These are phyloP conservation scores for Tipula vernalis DNA, from an alignment of 2,888 invertebrate species.

Conservation along the genomic window DNA sequence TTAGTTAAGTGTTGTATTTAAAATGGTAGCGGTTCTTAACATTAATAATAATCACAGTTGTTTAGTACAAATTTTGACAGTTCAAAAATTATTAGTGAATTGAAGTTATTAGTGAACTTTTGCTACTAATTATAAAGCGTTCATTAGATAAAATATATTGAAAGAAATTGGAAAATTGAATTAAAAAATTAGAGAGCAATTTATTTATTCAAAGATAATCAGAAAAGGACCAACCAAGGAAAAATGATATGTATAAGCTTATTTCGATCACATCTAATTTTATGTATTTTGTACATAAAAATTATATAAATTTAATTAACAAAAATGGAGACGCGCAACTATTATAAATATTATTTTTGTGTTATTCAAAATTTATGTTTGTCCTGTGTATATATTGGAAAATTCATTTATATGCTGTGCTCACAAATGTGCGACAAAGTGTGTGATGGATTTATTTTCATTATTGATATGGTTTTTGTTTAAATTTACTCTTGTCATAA, in stretches of 20 bases:
- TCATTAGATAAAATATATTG: not conserved
- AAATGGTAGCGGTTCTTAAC: not conserved
- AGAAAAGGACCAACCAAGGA: not conserved
- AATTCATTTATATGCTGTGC: not conserved
- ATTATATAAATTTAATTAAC: not conserved
- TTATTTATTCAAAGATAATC: not conserved
- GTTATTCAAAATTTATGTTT: not conserved
- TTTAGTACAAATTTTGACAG: not conserved
- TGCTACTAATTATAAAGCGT: not conserved
- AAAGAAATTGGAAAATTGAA: not conserved
- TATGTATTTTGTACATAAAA: not conserved
- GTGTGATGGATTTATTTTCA: not conserved
- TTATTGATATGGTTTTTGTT: not conserved
- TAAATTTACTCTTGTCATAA: not conserved
- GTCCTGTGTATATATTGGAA: not conserved
- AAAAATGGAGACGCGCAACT: not conserved
- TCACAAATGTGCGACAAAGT: not conserved
- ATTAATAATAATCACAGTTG: not conserved
- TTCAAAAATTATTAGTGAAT: not conserved
- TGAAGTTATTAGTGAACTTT: not conserved
- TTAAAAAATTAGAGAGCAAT: not conserved
- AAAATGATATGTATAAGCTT: not conserved
- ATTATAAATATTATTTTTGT: not conserved
- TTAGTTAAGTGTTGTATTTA: not conserved
- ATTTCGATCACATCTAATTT: not conserved